A percentile compares a stretch with the other conserved stretches of the same genome.
These are phyloP conservation scores for Ormyrus thymus DNA, from an alignment of 2,888 invertebrate species.

Conservation along the genomic window DNA sequence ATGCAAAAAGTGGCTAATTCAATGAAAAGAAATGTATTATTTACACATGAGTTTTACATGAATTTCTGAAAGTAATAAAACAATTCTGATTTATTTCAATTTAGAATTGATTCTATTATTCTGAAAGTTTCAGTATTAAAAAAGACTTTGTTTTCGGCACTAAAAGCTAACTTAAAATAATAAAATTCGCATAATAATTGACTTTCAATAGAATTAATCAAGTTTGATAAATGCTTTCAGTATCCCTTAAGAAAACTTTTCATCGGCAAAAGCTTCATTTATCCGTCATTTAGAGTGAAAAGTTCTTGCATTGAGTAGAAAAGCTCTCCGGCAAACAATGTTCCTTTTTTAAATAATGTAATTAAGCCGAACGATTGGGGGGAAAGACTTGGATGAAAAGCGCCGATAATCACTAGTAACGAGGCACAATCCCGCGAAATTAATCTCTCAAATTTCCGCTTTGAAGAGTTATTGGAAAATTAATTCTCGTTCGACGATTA, in stretches of 20 bases:
- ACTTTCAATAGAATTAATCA: background rate
- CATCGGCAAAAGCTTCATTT: constrained; percentile 6
- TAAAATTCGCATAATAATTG: background rate
- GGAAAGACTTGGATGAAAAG: constrained; percentile 18
- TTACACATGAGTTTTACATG: too few relatives aligned
- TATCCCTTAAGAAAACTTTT: background rate
- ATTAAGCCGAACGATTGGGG: constrained; percentile 7
- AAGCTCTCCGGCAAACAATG: constrained; percentile 11
- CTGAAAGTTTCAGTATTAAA: too few relatives aligned
- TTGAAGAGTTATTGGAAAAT: constrained; percentile 34
- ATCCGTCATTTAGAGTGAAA: constrained; percentile 12
- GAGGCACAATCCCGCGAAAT: constrained; percentile 30
- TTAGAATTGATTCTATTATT: too few relatives aligned
- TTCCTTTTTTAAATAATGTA: constrained; percentile 25
- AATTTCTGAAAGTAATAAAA: too few relatives aligned
- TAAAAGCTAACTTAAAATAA: background rate
- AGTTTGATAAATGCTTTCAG: background rate
- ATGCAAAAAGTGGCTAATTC: constrained; percentile 12
- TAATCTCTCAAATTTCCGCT: constrained; percentile 30
- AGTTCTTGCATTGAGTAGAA: constrained; percentile 22
- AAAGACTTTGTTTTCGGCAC: too few relatives aligned
- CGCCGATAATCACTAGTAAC: constrained; percentile 40
- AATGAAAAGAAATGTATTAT: background rate
- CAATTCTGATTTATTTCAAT: too few relatives aligned
- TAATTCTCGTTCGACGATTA: constrained; percentile 30